Evolutionary conservation across 2,888 invertebrate species (phyloP).

Genomic region (Drosophila neotestacea): DNA sequence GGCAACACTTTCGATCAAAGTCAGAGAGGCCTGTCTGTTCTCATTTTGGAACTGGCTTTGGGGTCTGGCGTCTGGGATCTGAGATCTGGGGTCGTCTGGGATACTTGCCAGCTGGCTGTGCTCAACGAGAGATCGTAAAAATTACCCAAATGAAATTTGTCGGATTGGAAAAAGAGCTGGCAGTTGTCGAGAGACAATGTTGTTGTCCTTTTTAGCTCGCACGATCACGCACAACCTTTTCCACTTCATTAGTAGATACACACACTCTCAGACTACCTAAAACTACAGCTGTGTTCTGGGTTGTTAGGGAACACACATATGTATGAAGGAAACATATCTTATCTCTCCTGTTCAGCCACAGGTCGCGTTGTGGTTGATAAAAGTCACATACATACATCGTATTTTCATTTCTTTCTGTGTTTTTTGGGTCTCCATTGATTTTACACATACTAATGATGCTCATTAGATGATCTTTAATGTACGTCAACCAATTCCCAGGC

Average conservation of each 20-base stretch:
- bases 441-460: slow-evolving; percentile 74
- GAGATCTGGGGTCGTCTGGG: slow-evolving; percentile 29
- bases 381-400: too few relatives aligned
- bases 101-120: slow-evolving; percentile 48
- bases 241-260: slow-evolving; percentile 63
- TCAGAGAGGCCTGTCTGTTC: slow-evolving; percentile 37
- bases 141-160: slow-evolving; percentile 47
- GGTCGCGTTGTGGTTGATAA: too few relatives aligned
- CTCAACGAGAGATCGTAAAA: slow-evolving; percentile 48
- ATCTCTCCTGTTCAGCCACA: too few relatives aligned
- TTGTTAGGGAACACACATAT: not conserved
- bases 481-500: slow-evolving; percentile 56
- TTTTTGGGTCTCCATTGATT: slow-evolving; percentile 6
- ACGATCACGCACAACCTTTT: slow-evolving; percentile 53
- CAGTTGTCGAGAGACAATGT: slow-evolving; percentile 19
- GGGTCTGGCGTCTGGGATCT: slow-evolving; percentile 17
- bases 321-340: too few relatives aligned
- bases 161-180: slow-evolving; percentile 7
- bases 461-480: slow-evolving; percentile 73
- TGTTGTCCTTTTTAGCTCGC: slow-evolving; percentile 44
- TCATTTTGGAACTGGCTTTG: slow-evolving; percentile 11
- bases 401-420: not conserved
- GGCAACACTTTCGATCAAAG: slow-evolving; percentile 69
- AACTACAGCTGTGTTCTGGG: slow-evolving; percentile 4
- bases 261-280: slow-evolving; percentile 13